phyloP scores from a whole-genome alignment of 2,113 vertebrate genomes.

The Formicarius rufipectus region DNA sequence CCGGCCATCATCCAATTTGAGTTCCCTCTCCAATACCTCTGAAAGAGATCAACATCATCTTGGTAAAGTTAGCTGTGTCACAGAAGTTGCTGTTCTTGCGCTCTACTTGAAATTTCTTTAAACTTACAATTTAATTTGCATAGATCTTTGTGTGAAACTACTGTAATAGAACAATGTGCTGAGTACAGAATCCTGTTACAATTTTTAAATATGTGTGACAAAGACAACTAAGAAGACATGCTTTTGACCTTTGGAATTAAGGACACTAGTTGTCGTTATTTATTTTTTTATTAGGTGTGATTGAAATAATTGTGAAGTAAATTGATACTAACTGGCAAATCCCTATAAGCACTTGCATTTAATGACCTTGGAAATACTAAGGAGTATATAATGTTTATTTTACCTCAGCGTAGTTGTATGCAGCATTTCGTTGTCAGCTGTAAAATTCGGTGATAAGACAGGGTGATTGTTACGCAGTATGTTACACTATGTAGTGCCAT shows the following conservation, averaged over 20 bases:
- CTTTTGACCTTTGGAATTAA: not conserved
- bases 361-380: not conserved
- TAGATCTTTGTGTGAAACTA: not conserved
- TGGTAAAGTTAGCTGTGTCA: conserved; percentile 69
- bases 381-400: not conserved
- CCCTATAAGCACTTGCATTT: not conserved
- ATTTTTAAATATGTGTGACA: not conserved
- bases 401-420: not conserved
- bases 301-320: not conserved
- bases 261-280: not conserved
- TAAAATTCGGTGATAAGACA: not conserved
- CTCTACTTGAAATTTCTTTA: not conserved
- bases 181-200: not conserved
- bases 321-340: not conserved
- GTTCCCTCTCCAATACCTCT: conserved; percentile 92
- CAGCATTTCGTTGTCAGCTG: not conserved
- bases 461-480: not conserved
- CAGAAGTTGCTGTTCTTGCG: not conserved
- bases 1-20: conserved; percentile 92
- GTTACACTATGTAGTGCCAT: not conserved
- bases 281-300: not conserved
- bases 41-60: conserved; percentile 94
- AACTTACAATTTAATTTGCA: not conserved
- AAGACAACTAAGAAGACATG: not conserved
- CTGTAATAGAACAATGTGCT: not conserved